These are phyloP conservation scores for Rhinogobio ventralis DNA, from an alignment of 2,797 vertebrate genomes.

Conservation along the genomic window DNA sequence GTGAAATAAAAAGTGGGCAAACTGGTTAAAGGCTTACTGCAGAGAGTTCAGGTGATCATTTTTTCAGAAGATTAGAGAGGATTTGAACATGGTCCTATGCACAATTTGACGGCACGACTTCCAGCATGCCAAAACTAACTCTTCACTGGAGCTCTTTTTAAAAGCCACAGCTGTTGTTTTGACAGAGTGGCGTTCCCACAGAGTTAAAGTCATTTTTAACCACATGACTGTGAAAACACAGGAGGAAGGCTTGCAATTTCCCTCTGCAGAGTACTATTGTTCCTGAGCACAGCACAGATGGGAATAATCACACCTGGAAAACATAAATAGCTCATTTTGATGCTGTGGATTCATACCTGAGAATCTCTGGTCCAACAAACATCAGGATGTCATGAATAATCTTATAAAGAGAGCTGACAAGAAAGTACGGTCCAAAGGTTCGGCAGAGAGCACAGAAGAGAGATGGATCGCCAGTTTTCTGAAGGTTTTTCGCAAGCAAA, in stretches of 20 bases:
- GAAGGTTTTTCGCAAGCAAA: constrained; percentile 79
- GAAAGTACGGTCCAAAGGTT: constrained; percentile 93
- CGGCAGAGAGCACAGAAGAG: constrained; percentile 89
- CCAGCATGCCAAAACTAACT: constrained; percentile 41
- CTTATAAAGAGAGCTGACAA: constrained; percentile 93
- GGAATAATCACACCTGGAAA: not conserved
- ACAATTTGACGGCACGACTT: constrained; percentile 24
- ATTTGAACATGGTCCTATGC: constrained; percentile 30
- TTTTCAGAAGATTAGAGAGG: constrained; percentile 27
- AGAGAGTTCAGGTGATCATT: not conserved
- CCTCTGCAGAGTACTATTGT: not conserved
- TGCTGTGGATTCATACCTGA: constrained; percentile 80
- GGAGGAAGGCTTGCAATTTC: not conserved
- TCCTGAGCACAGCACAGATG: constrained; percentile 3
- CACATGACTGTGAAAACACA: constrained; percentile 7
- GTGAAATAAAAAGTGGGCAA: not conserved
- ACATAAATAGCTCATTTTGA: not conserved
- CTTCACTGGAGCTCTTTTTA: not conserved
- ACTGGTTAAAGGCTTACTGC: not conserved
- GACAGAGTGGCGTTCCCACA: not conserved
- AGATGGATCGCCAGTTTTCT: constrained; percentile 82
- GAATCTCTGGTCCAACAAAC: constrained; percentile 90
- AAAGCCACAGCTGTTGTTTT: constrained; percentile 43
- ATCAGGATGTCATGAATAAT: constrained; percentile 92
- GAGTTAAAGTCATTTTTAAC: constrained; percentile 1